Evolutionary conservation across 2,113 vertebrate genomes (phyloP), one percentile per base, ranked within the genome.

Genomic region (Chloropsis hardwickii): DNA sequence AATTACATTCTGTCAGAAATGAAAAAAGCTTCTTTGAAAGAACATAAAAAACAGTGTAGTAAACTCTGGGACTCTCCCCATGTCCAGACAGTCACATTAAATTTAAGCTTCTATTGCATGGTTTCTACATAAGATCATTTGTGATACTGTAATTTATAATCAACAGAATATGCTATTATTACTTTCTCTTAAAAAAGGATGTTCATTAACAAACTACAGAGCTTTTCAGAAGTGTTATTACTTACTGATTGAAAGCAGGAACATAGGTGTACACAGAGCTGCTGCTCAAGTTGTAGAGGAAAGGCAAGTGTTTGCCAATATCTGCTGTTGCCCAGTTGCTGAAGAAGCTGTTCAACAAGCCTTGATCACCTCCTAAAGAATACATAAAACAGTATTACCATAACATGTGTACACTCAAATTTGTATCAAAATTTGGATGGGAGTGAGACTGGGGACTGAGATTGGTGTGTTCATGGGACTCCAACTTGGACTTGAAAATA

Each of bases 281-380:
- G 90, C 96, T 97, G 65, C 97, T 98, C 71, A 98, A 95, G 90
- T 99, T 98, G 77, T 99, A 98, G 84, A 98, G 80, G 64, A 99
- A 98, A 31, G 98, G 98, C 71, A 98, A 88, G 45, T 98, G 98
- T 96, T 98, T 98, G 18, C 90, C 95, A 96, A 98, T 98, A 94
- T 99, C 98, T 45, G 91, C 95, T 79, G 90, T 96, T 35, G 98
- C 93, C 98, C 98, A 98, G 92, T 90, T 97, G 80, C 92, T 97
- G 96, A 98, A 99, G 96, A 99, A 99, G 22, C 97, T 97, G 76
- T 98, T 99, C 61, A 98, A 25, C 88, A 98, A 91, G n/a, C 98
- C 99, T 94, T 98, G 99, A 92, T 99, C 99, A 83, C 98, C 98
- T n/a, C 98, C 98, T 99, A 71, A 28, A 83, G 28, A 60, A 76